These are phyloP conservation scores for Ceramica pisi DNA, from an alignment of 2,888 invertebrate species.

Conservation along the genomic window DNA sequence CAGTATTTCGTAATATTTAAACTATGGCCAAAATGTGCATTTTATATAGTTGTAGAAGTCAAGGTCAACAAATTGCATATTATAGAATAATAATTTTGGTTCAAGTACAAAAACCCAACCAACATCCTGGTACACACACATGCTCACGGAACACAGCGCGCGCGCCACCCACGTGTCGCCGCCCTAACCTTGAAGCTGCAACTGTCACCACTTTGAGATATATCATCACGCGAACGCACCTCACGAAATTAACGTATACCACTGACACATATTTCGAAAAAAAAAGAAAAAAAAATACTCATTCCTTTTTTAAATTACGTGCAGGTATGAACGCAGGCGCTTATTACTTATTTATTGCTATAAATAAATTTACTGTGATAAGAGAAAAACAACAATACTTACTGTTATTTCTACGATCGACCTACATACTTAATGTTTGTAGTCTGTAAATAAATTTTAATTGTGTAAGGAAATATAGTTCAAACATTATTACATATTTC, in stretches of 20 bases:
- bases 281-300: not conserved
- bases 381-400: not conserved
- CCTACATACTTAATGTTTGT: not conserved
- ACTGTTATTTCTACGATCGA: no score
- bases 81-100: conserved; percentile 32
- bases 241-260: conserved; percentile 27
- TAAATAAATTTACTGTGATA: not conserved
- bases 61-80: conserved; percentile 38
- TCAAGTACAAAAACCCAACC: conserved; percentile 50
- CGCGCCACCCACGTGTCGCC: conserved; percentile 54
- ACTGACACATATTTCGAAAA: conserved; percentile 37
- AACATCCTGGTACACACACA: conserved; percentile 53
- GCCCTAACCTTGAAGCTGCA: conserved; percentile 58
- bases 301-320: not conserved
- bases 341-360: not conserved
- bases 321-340: not conserved
- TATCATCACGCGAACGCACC: conserved; percentile 19
- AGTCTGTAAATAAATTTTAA: not conserved
- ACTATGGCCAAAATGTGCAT: not conserved
- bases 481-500: conserved; percentile 1
- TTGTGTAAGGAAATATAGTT: conserved; percentile 1
- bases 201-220: conserved; percentile 56
- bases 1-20: conserved; percentile 2
- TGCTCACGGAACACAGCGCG: conserved; percentile 15
- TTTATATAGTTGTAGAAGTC: conserved; percentile 26